Base-by-base conservation (phyloP, 2,113 vertebrate species). In the Tapirus terrestris region DNA sequence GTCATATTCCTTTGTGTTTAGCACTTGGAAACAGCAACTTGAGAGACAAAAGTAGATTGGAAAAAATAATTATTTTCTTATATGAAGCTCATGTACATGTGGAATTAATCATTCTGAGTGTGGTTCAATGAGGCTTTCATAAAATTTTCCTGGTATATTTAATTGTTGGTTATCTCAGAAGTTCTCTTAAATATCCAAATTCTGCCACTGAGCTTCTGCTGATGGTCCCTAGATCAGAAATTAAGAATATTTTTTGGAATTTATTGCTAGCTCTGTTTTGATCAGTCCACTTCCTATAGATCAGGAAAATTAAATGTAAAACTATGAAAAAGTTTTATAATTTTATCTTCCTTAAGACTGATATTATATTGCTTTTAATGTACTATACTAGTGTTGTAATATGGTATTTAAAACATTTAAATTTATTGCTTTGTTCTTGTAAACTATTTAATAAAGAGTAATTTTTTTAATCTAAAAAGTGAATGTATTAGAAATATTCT, bases 391-490 rank as follows among this genome's bases (percentile, higher is more conserved):
- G n/a, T 72, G 8, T 72, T 94, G 1, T 87, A 89, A 77, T 83
- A 82, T n/a, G 2, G 11, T 45, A 95, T 87, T 91, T 39, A 88
- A 93, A 67, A 82, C n/a, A 63, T 31, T 84, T 94, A 29, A 73
- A 97, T 56, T 67, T 80, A 88, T 81, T 93, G 25, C 72, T 12
- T 77, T 58, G 88, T 92, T 88, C 72, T 83, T 95, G n/a, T 68
- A 94, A 93, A 63, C 45, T 76, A 39, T 16, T 88, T 61, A 89
- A 60, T 83, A 60, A 88, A 85, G 31, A 76, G 31, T 56, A 17
- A 53, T 45, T 56, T 96, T 92, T 93, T 96, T 67, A 83, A 75
- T 63, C 23, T 91, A 33, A 91, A 85, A 89, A 94, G 36, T 92
- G 36, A 92, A 92, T 14, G 9, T 53, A 77, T 82, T 68, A 93